Percentiles rank a stretch among this genome's conserved stretches.
Evolutionary conservation across 2,113 vertebrate species (phyloP).

Genomic region (Rostratula benghalensis): DNA sequence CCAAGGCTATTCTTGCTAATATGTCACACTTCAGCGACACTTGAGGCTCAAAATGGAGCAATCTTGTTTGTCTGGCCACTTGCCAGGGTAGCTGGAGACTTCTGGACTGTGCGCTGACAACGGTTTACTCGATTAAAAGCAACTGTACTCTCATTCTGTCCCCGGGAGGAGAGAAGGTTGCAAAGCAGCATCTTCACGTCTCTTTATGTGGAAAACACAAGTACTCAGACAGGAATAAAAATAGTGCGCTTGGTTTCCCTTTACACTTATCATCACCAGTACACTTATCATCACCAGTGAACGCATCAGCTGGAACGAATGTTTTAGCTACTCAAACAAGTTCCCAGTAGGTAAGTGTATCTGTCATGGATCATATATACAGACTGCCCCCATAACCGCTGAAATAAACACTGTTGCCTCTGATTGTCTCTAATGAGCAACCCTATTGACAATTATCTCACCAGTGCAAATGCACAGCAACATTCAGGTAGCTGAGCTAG

Average conservation of each 20-base stretch:
- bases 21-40: not conserved
- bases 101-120: not conserved
- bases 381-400: not conserved
- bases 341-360: not conserved
- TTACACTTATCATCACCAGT: not conserved
- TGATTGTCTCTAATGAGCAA: not conserved
- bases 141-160: not conserved
- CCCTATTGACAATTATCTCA: not conserved
- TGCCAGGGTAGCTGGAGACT: conserved; percentile 20
- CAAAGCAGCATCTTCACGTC: not conserved
- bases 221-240: not conserved
- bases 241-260: not conserved
- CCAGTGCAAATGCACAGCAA: not conserved
- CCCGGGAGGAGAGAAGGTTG: not conserved
- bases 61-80: not conserved
- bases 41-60: conserved; percentile 10
- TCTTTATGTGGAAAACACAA: not conserved
- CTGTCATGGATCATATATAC: not conserved
- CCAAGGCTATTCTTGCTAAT: not conserved
- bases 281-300: not conserved
- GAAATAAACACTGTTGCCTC: not conserved
- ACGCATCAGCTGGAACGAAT: not conserved
- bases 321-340: not conserved
- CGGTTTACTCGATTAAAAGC: not conserved
- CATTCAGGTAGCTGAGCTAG: not conserved